Evolutionary conservation across 2,797 vertebrate species (phyloP).

Genomic region (Kryptolebias ocellatus): DNA sequence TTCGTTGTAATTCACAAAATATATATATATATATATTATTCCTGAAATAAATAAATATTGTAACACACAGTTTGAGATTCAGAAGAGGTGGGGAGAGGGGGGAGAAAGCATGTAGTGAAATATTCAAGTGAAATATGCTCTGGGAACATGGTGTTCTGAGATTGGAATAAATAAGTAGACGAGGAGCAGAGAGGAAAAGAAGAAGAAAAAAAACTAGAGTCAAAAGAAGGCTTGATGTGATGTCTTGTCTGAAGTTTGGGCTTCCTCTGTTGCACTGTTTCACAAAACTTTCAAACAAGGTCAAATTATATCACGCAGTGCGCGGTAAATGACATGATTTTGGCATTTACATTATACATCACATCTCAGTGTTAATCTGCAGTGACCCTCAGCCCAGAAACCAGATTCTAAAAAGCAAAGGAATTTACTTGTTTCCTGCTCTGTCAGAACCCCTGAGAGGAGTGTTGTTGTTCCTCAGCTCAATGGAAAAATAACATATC

Average conservation of each 20-base stretch:
- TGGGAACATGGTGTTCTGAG: slow-evolving; percentile 71
- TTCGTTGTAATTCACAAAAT: slow-evolving; percentile 75
- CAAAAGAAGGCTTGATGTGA: slow-evolving; percentile 58
- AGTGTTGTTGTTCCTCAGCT: no score
- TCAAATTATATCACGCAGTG: slow-evolving; percentile 24
- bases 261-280: slow-evolving; percentile 44
- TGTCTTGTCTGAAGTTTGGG: slow-evolving; percentile 50
- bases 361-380: slow-evolving; percentile 25
- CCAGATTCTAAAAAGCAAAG: not conserved
- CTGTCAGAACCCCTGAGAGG: no score
- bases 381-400: slow-evolving; percentile 27
- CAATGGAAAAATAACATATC: no score
- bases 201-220: slow-evolving; percentile 32
- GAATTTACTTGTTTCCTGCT: no score
- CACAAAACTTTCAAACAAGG: slow-evolving; percentile 58
- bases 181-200: slow-evolving; percentile 39
- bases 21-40: slow-evolving; percentile 64
- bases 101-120: slow-evolving; percentile 60
- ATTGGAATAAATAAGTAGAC: slow-evolving; percentile 74
- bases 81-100: not conserved
- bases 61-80: slow-evolving; percentile 49
- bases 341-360: slow-evolving; percentile 16
- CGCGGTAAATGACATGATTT: slow-evolving; percentile 37
- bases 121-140: slow-evolving; percentile 73
- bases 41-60: slow-evolving; percentile 80